These are phyloP conservation scores for Pygocentrus nattereri DNA, from an alignment of 2,797 vertebrate species.

Conservation along the genomic window DNA sequence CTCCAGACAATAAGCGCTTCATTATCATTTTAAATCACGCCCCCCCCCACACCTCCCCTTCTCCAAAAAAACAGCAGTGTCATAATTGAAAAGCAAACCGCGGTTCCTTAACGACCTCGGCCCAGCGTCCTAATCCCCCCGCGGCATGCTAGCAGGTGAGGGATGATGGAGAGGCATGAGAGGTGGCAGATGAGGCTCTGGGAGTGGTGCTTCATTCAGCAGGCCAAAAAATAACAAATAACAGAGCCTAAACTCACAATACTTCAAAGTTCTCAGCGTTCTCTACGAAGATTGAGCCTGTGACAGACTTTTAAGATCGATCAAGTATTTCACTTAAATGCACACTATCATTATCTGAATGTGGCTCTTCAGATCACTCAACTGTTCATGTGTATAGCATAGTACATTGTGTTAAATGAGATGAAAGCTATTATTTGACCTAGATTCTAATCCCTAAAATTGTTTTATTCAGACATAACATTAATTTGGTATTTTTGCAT, in stretches of 20 bases:
- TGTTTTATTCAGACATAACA: too few species aligned
- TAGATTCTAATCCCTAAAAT: too few species aligned
- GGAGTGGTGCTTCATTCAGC: neutral
- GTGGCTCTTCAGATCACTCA: too few species aligned
- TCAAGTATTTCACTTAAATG: too few species aligned
- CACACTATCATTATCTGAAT: too few species aligned
- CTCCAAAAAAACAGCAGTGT: conserved; percentile 58
- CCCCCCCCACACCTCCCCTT: neutral
- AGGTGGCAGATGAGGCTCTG: conserved; percentile 3
- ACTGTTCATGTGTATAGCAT: too few species aligned
- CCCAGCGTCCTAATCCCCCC: conserved; percentile 56
- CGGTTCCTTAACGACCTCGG: conserved; percentile 62
- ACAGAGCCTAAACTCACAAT: neutral
- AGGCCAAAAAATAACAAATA: neutral
- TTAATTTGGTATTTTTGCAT: too few species aligned
- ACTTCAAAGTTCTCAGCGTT: neutral
- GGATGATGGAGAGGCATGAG: neutral
- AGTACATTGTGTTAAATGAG: too few species aligned
- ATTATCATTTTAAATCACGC: conserved; percentile 83
- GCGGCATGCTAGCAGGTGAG: neutral
- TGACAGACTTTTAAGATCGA: too few species aligned
- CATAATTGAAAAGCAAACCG: conserved; percentile 57
- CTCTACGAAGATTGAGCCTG: too few species aligned
- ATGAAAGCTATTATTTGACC: too few species aligned
- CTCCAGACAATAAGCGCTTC: conserved; percentile 78